A percentile compares a stretch with the other conserved stretches of the same genome.
phyloP scores from a whole-genome alignment of 2,797 vertebrate species.

The Anabas testudineus region DNA sequence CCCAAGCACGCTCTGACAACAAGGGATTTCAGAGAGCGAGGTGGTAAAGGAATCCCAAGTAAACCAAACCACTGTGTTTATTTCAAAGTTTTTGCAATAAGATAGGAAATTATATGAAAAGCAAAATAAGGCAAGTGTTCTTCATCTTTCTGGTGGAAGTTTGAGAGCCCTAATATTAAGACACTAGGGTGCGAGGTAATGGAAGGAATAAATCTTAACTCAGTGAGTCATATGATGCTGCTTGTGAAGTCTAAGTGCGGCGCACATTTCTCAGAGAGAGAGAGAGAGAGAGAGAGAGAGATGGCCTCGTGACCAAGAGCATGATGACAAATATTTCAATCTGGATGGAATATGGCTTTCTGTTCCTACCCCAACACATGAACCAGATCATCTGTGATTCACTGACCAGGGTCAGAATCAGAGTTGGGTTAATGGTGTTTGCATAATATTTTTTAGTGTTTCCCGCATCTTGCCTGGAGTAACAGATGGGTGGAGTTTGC shows the following conservation, averaged over 20 bases:
- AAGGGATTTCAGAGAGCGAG: slow-evolving; percentile 30
- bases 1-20: slow-evolving; percentile 56
- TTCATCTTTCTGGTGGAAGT: slow-evolving; percentile 23
- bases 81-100: slow-evolving; percentile 41
- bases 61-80: slow-evolving; percentile 39
- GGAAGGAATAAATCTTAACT: slow-evolving; percentile 68
- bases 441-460: slow-evolving; percentile 49
- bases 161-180: slow-evolving; percentile 55
- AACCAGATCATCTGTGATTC: slow-evolving; percentile 65
- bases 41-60: slow-evolving; percentile 8
- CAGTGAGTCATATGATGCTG: slow-evolving; percentile 62
- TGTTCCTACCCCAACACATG: slow-evolving; percentile 41
- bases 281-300: slow-evolving; percentile 23
- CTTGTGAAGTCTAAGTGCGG: slow-evolving; percentile 53
- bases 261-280: slow-evolving; percentile 59
- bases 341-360: slow-evolving; percentile 55
- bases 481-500: slow-evolving; percentile 53
- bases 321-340: slow-evolving; percentile 67
- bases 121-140: slow-evolving; percentile 33
- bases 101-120: slow-evolving; percentile 28
- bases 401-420: slow-evolving; percentile 32
- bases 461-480: slow-evolving; percentile 24
- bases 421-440: slow-evolving; percentile 57
- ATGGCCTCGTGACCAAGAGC: slow-evolving; percentile 31
- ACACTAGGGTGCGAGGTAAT: slow-evolving; percentile 59